phyloP scores from a whole-genome alignment of 1,140 invertebrate species.

The Drosophila albomicans region DNA sequence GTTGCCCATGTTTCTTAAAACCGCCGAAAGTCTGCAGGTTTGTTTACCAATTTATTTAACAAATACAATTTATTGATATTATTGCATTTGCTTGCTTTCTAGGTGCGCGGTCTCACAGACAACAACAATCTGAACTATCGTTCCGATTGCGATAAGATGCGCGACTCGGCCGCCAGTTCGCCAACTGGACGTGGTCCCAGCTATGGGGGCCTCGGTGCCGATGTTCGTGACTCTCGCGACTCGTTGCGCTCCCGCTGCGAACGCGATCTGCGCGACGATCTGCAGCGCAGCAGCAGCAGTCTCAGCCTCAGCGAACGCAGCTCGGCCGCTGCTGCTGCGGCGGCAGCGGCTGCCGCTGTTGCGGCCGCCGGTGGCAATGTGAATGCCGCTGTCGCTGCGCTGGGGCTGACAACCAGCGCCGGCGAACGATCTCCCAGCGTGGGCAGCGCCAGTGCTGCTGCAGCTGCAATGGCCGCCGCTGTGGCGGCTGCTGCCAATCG shows the following conservation, averaged over 20 bases:
- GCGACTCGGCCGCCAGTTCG: slow-evolving; percentile 77
- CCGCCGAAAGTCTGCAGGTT: slow-evolving; percentile 95
- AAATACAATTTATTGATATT: neutral
- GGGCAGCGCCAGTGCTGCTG: slow-evolving; percentile 73
- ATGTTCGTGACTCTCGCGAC: slow-evolving; percentile 72
- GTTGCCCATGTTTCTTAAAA: slow-evolving; percentile 94
- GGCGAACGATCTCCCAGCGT: slow-evolving; percentile 84
- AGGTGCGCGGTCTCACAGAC: slow-evolving; percentile 92
- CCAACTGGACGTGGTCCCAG: slow-evolving; percentile 76
- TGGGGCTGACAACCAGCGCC: slow-evolving; percentile 70
- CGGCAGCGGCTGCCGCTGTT: slow-evolving; percentile 68
- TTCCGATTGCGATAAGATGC: slow-evolving; percentile 79
- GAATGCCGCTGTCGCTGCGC: slow-evolving; percentile 73
- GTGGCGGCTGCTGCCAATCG: slow-evolving; percentile 73
- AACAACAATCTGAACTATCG: slow-evolving; percentile 89
- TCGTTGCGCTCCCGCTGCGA: slow-evolving; percentile 73
- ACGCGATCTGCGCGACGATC: slow-evolving; percentile 77
- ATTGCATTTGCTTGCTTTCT: neutral
- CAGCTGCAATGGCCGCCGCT: slow-evolving; percentile 74
- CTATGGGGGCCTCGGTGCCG: slow-evolving; percentile 55
- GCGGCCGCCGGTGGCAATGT: slow-evolving; percentile 72
- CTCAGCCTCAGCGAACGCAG: slow-evolving; percentile 77
- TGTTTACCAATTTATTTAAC: neutral
- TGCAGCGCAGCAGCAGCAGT: slow-evolving; percentile 78
- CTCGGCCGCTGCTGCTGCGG: slow-evolving; percentile 72